Conservation (phyloP, 92 coral and sea anemone species). For the Galaxea fascicularis region DNA sequence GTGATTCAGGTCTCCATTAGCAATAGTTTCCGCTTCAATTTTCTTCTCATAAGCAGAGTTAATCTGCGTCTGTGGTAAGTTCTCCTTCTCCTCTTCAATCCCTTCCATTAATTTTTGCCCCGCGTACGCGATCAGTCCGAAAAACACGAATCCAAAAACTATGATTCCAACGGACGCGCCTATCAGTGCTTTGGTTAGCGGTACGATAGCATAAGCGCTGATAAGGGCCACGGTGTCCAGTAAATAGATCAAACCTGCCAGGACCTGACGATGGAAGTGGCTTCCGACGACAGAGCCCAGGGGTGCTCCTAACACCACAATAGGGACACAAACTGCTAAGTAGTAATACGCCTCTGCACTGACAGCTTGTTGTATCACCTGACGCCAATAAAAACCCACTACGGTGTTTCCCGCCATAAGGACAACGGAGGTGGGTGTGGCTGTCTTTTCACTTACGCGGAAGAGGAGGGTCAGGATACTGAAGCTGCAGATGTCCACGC, state of each 20-base stretch:
- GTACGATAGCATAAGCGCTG: conserved; percentile 74
- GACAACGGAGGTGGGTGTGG: conserved; percentile 92
- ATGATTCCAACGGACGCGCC: conserved; percentile 77
- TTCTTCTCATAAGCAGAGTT: not conserved
- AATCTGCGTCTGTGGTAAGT: conserved; percentile 16
- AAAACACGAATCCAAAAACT: conserved; percentile 76
- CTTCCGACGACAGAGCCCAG: conserved; percentile 81
- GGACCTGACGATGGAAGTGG: conserved; percentile 83
- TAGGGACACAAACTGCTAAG: conserved; percentile 84
- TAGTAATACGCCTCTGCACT: conserved; percentile 71
- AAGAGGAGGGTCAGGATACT: conserved; percentile 90
- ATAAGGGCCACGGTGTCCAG: conserved; percentile 81
- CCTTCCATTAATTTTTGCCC: conserved; percentile 76
- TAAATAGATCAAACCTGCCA: conserved; percentile 73
- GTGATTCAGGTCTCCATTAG: not conserved
- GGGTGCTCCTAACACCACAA: conserved; percentile 89
- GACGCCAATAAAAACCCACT: conserved; percentile 91
- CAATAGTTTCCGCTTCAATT: not conserved
- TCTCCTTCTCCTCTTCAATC: conserved; percentile 34
- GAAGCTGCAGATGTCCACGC: conserved; percentile 91
- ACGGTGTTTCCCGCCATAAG: conserved; percentile 90
- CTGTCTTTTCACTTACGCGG: conserved; percentile 90
- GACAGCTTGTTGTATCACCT: conserved; percentile 75
- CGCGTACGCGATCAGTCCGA: conserved; percentile 65
- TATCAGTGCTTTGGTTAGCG: conserved; percentile 62